Percentiles rank a stretch among this genome's conserved stretches.
phyloP scores from a whole-genome alignment of 2,888 invertebrate species.

The Atethmia centrago region DNA sequence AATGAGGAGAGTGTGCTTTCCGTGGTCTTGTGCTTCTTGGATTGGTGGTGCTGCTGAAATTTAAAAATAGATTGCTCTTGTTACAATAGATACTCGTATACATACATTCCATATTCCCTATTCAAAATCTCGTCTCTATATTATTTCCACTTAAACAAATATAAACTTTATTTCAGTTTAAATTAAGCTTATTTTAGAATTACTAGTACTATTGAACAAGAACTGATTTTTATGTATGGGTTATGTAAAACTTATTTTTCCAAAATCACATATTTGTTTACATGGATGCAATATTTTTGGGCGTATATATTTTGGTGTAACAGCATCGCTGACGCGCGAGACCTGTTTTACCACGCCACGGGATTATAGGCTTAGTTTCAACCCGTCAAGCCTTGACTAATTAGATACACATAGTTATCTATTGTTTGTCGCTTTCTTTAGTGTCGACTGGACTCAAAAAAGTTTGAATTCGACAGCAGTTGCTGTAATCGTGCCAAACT shows the following conservation, averaged over 20 bases:
- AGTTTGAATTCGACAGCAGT: too few relatives aligned
- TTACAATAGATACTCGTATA: background rate
- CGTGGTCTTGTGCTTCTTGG: slow-evolving; percentile 81
- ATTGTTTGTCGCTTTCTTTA: background rate
- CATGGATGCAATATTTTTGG: background rate
- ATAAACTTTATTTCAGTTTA: too few relatives aligned
- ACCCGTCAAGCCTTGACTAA: background rate
- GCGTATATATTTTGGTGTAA: background rate
- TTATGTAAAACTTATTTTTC: too few relatives aligned
- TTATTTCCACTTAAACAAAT: too few relatives aligned
- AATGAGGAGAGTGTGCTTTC: slow-evolving; percentile 90
- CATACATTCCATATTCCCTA: too few relatives aligned
- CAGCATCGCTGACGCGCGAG: too few relatives aligned
- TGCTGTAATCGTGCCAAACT: too few relatives aligned
- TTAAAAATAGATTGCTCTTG: background rate
- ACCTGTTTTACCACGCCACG: background rate
- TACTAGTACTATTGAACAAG: too few relatives aligned
- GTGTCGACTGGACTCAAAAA: background rate
- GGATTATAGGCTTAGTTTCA: background rate
- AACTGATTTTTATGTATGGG: too few relatives aligned
- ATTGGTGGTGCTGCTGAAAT: slow-evolving; percentile 78
- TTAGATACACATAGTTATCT: background rate
- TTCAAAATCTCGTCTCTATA: too few relatives aligned
- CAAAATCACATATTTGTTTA: too few relatives aligned
- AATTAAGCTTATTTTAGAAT: too few relatives aligned